Conservation (phyloP, 2,888 invertebrate genomes). For the Lottia scabra region DNA sequence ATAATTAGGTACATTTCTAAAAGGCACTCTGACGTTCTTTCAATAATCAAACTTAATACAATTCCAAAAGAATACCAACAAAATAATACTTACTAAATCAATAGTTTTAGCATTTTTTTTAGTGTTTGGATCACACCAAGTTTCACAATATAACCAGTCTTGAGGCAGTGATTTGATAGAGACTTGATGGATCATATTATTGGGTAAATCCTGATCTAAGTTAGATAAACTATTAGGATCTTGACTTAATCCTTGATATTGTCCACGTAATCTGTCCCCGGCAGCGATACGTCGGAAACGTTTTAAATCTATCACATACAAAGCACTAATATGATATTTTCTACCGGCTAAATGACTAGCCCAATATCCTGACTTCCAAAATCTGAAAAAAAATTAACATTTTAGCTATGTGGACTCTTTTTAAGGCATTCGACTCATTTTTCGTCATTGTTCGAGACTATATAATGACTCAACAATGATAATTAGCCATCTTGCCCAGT, state of each 20-base stretch:
- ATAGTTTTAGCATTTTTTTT: constrained; percentile 81
- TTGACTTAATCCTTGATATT: constrained; percentile 98
- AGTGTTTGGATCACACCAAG: constrained; percentile 91
- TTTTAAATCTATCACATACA: constrained; percentile 97
- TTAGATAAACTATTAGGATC: constrained; percentile 99
- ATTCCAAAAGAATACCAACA: too few species aligned
- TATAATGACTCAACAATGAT: too few species aligned
- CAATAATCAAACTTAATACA: too few species aligned
- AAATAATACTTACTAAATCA: too few species aligned
- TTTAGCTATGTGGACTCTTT: not conserved
- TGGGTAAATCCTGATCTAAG: constrained; percentile 94
- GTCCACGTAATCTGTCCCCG: constrained; percentile 95
- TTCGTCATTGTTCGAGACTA: too few species aligned
- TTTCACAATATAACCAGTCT: constrained; percentile 99
- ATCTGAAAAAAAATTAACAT: constrained; percentile 72
- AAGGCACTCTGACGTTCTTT: too few species aligned
- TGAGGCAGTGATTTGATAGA: constrained; percentile 97
- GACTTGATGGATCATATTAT: constrained; percentile 98
- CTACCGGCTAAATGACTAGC: constrained; percentile 95
- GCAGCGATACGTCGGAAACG: constrained; percentile 97
- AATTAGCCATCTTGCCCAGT: too few species aligned
- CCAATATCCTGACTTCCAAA: constrained; percentile 99
- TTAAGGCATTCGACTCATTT: too few species aligned
- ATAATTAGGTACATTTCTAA: too few species aligned
- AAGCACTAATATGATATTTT: constrained; percentile 87